Base-by-base conservation (phyloP, 2,113 vertebrate species). In the Etheostoma spectabile region DNA sequence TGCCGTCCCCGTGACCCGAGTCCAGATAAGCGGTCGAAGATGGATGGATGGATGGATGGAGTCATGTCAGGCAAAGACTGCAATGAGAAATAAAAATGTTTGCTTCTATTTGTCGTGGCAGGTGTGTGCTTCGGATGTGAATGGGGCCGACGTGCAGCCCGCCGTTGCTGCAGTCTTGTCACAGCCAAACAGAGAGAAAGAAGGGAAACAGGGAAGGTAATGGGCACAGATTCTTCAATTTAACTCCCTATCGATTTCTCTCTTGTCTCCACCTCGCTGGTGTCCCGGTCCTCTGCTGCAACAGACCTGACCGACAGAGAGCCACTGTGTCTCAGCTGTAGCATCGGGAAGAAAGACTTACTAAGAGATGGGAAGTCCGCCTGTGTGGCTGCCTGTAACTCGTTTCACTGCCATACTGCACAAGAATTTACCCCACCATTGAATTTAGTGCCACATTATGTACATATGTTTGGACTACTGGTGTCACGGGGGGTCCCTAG, bases 181-280 rank as follows among this genome's bases (percentile, higher is more conserved):
- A 84, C 59, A 73, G 75, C 70, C 66, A 65, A 68, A 80, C 46
- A 46, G 72, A 53, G 66, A 81, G 68, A 71, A 77, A 79, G 88
- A 85, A 71, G 77, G 88, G 85, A 94, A 91, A 90, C 87, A 71
- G 91, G 87, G 57, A 87, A 92, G 86, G 83, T 93, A 93, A 94
- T 93, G 86, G 90, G 68, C 86, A 85, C 83, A 87, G 90, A 91
- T 91, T 94, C 89, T 93, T 90, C 90, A 90, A 92, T 94, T 90
- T 93, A 90, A 86, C 85, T 91, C 86, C 60, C 65, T 88, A 93
- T 94, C 15, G 92, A 94, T 95, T 92, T 91, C 79, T 91, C 79
- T 78, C 68, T 85, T 88, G 88, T 89, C 76, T 88, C 65, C 84
- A 85, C 88, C 67, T 76, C 51, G 45, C 77, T 24, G 72, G 86